These are phyloP conservation scores for Nemoura dubitans DNA, from an alignment of 2,888 invertebrate genomes.

Conservation along the genomic window DNA sequence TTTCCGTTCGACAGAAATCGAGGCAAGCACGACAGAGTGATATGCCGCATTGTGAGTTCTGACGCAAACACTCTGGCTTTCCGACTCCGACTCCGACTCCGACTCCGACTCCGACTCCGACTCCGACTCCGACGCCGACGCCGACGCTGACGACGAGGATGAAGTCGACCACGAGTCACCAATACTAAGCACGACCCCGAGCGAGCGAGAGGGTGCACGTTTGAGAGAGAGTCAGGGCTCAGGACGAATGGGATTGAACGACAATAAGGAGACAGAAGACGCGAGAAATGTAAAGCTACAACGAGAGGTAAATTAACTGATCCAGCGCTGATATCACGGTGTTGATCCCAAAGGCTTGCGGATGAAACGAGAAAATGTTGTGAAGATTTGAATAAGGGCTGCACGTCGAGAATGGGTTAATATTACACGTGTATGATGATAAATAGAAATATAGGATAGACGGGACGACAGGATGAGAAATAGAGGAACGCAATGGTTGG, in stretches of 20 bases:
- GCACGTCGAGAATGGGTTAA: neutral
- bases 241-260: constrained; percentile 19
- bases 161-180: constrained; percentile 35
- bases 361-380: constrained; percentile 22
- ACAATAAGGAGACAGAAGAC: constrained; percentile 33
- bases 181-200: constrained; percentile 35
- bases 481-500: constrained; percentile 18
- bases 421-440: constrained; percentile 16
- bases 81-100: neutral
- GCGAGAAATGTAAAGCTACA: constrained; percentile 7
- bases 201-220: neutral
- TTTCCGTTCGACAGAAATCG: neutral
- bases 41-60: constrained; percentile 7
- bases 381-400: constrained; percentile 28
- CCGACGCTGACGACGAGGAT: constrained; percentile 1
- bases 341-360: constrained; percentile 20
- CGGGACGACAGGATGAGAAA: constrained; percentile 17
- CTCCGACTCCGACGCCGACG: neutral
- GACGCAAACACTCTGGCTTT: neutral
- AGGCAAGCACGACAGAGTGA: neutral
- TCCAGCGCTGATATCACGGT: neutral
- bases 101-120: neutral
- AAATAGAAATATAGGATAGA: constrained; percentile 22
- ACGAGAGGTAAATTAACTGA: constrained; percentile 28
- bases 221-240: neutral